phyloP scores from a whole-genome alignment of 2,888 invertebrate species.

The Xanthorhoe spadicearia region DNA sequence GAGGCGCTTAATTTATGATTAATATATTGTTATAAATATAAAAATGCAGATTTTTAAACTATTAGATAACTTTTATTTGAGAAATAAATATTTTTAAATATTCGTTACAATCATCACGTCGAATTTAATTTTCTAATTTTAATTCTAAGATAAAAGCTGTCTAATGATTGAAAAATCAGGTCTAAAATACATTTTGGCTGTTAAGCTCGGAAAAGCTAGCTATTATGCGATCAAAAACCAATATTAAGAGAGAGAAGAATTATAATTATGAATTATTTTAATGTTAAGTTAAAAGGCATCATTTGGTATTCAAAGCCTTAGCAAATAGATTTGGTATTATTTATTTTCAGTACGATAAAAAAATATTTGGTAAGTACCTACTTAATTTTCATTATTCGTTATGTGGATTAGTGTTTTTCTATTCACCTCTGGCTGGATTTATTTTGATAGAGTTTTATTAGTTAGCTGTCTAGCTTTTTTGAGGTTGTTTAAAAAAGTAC shows the following conservation, averaged over 20 bases:
- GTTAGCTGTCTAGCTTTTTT: background rate
- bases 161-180: background rate
- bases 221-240: constrained; percentile 13
- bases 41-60: background rate
- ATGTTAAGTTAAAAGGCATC: background rate
- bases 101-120: too few species aligned
- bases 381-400: too few species aligned
- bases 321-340: background rate
- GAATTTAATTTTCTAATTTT: background rate
- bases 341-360: background rate
- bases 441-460: too few species aligned
- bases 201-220: constrained; percentile 20
- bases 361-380: too few species aligned
- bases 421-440: too few species aligned
- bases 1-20: background rate
- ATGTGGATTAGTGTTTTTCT: too few species aligned
- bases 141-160: background rate
- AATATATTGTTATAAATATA: constrained; percentile 1
- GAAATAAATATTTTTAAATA: too few species aligned
- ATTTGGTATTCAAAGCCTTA: background rate
- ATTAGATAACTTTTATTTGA: background rate
- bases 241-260: background rate
- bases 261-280: background rate
- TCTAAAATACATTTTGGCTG: constrained; percentile 13
- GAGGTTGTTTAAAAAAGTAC: too few species aligned